Conservation (phyloP, 2,113 vertebrate genomes). For the Nerophis lumbriciformis region DNA sequence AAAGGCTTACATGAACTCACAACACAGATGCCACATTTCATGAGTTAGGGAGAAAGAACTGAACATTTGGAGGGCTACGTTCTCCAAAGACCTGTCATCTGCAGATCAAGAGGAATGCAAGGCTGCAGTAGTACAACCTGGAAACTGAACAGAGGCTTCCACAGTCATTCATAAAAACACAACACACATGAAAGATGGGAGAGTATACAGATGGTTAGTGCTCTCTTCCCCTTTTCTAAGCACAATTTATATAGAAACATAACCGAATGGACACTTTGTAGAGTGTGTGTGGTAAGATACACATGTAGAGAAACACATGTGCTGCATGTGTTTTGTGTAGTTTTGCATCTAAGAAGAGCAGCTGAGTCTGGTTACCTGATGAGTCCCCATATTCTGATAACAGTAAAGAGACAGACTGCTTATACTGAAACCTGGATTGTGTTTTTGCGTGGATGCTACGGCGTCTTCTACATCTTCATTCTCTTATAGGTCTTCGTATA, state of each 20-base stretch:
- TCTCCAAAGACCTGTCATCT: slow-evolving; percentile 52
- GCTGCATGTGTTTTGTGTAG: slow-evolving; percentile 2
- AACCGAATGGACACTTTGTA: slow-evolving; percentile 18
- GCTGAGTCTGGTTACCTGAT: no score
- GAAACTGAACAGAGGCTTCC: slow-evolving; percentile 52
- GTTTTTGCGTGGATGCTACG: no score
- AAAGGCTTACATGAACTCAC: slow-evolving; percentile 15
- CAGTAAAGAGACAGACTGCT: no score
- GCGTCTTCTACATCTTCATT: no score
- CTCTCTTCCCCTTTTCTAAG: slow-evolving; percentile 32
- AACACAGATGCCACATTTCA: slow-evolving; percentile 27
- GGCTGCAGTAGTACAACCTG: slow-evolving; percentile 45
- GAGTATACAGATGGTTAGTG: slow-evolving; percentile 28
- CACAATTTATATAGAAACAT: slow-evolving; percentile 27
- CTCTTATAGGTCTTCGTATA: no score
- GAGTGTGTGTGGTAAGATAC: slow-evolving; percentile 19
- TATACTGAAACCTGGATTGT: no score
- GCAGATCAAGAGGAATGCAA: slow-evolving; percentile 36
- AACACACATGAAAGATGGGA: slow-evolving; percentile 43
- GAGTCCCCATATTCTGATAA: no score
- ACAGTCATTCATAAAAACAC: slow-evolving; percentile 52
- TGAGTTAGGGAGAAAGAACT: slow-evolving; percentile 19
- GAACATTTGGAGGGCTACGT: slow-evolving; percentile 35
- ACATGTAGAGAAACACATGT: slow-evolving; percentile 4
- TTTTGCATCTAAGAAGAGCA: slow-evolving; percentile 9